Evolutionary conservation across 2,113 vertebrate species (phyloP), one percentile per base, ranked within the genome.

Genomic region (Rostratula benghalensis): DNA sequence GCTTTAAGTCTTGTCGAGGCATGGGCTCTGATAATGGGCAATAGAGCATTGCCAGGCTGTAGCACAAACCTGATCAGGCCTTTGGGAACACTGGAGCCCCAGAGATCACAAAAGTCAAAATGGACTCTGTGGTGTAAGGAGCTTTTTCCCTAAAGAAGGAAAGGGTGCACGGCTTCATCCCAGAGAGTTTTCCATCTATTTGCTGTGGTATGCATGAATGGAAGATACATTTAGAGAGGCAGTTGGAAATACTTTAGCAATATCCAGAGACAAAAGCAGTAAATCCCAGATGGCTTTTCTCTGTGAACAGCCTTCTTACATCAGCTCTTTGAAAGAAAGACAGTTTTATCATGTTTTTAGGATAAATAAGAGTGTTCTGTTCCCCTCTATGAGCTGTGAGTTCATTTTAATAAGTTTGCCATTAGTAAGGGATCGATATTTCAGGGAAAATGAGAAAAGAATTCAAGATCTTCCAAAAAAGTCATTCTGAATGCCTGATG

Each of bases 161-260:
- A 45, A 57, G 7, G 59, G 46, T 23, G 20, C 11, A 2, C 3
- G 3, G 48, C 17, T 64, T 45, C 51, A 22, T 31, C 57, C 28
- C 45, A 5, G 22, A 27, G 33, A 73, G 28, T 56, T 11, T 50
- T 45, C 21, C 61, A 24, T 8, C 31, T 48, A 2, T 19, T 70
- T 7, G 2, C 30, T 61, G 8, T 0, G 0, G 14, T 31, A 5
- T 68, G 31, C 1, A 0, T 22, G 31, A 71, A 48, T 37, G 43
- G 21, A 51, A 79, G 23, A 56, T 20, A 15, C 1, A 3, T 70
- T 39, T n/a, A 31, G 50, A 43, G 56, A 60, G 24, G 48, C 67
- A 41, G 13, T 2, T 1, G 6, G 67, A 63, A 48, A 35, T 7
- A 41, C 3, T 23, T 3, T 0, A 30, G 69, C 2, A 0, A 64